These are phyloP conservation scores for Parus major DNA, from an alignment of 2,113 vertebrate species.

Conservation along the genomic window DNA sequence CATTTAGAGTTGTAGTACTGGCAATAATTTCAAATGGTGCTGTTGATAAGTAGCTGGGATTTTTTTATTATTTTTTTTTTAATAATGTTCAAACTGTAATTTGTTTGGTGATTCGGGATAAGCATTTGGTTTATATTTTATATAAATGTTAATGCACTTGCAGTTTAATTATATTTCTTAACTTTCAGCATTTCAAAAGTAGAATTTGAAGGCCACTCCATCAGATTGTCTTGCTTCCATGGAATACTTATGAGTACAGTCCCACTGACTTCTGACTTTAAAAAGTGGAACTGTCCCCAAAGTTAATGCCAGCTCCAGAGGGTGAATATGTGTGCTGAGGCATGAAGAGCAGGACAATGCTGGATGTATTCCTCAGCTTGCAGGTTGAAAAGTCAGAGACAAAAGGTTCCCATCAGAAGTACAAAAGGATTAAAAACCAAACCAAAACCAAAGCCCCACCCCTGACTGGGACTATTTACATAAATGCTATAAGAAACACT, in stretches of 20 bases:
- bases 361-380: not conserved
- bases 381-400: not conserved
- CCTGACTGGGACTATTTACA: not conserved
- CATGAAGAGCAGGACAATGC: not conserved
- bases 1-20: constrained; percentile 95
- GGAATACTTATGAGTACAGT: constrained; percentile 38
- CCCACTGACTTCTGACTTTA: not conserved
- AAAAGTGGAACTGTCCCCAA: constrained; percentile 50
- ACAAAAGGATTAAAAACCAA: not conserved
- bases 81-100: constrained; percentile 95
- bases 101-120: constrained; percentile 98
- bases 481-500: not conserved
- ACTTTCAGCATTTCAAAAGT: constrained; percentile 82
- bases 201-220: constrained; percentile 68
- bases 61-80: constrained; percentile 4
- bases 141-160: constrained; percentile 84
- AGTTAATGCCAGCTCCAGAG: constrained; percentile 33
- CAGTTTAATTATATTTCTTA: constrained; percentile 97
- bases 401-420: not conserved
- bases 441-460: not conserved
- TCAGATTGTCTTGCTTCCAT: constrained; percentile 73
- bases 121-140: constrained; percentile 99
- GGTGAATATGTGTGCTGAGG: not conserved
- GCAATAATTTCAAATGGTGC: constrained; percentile 95
- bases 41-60: constrained; percentile 91